A percentile compares a stretch with the other conserved stretches of the same genome.
Evolutionary conservation across 2,113 vertebrate genomes (phyloP).

Genomic region (Brachyistius frenatus): DNA sequence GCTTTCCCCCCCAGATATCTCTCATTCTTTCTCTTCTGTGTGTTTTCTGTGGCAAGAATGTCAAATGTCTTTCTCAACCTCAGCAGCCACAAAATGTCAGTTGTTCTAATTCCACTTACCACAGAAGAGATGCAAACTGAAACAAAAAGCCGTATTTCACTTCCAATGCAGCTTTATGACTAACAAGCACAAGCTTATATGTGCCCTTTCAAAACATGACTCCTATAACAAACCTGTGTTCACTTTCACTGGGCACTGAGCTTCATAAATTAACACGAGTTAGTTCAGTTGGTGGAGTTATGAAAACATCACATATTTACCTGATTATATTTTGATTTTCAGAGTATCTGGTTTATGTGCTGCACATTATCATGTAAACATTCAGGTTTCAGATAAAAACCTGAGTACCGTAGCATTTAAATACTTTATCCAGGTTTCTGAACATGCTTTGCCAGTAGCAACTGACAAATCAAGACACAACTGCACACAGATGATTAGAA

Average conservation of each 20-base stretch:
- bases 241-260: not conserved
- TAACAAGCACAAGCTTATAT: not conserved
- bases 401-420: no score
- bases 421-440: not conserved
- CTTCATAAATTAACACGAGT: no score
- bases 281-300: no score
- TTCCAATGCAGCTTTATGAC: conserved; percentile 27
- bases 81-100: conserved; percentile 44
- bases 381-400: not conserved
- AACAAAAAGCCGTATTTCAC: conserved; percentile 17
- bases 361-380: not conserved
- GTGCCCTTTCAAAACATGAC: not conserved
- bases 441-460: no score
- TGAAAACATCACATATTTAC: no score
- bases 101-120: not conserved
- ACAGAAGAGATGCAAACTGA: not conserved
- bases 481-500: not conserved
- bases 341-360: not conserved
- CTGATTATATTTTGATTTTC: no score
- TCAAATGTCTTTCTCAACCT: conserved; percentile 40
- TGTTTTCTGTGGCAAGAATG: not conserved
- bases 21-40: no score
- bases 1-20: not conserved
- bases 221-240: not conserved
- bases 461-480: not conserved